Evolutionary conservation across 2,113 vertebrate genomes (phyloP).

Genomic region (Tretioscincus oriximinensis): DNA sequence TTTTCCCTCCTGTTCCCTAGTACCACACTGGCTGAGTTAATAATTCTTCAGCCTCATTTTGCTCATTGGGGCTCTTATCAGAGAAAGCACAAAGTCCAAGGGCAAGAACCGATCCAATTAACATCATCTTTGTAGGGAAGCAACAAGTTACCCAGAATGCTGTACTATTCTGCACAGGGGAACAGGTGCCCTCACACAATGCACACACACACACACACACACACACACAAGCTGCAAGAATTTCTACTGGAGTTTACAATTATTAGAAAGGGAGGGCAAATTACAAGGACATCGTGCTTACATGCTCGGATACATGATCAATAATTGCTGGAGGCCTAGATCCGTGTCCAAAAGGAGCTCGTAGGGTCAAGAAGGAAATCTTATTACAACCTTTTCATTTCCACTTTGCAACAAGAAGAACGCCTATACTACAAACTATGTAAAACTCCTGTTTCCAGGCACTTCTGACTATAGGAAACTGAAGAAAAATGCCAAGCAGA

Average conservation of each 20-base stretch:
- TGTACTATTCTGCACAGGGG: constrained; percentile 13
- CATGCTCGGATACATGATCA: not conserved
- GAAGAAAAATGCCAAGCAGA: not conserved
- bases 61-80: constrained; percentile 67
- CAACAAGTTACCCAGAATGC: constrained; percentile 54
- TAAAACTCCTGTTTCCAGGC: not conserved
- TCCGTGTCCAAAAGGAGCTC: not conserved
- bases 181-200: not conserved
- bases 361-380: not conserved
- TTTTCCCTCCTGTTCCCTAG: constrained; percentile 51
- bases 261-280: not conserved
- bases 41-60: constrained; percentile 71
- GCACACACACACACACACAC: not conserved
- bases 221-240: not conserved
- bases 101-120: constrained; percentile 46
- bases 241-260: not conserved
- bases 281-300: not conserved
- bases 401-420: not conserved
- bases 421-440: not conserved
- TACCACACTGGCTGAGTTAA: constrained; percentile 59
- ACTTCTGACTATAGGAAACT: not conserved
- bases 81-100: constrained; percentile 73
- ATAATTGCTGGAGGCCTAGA: not conserved
- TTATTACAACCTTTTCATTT: not conserved
- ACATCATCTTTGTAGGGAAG: not conserved